These are phyloP conservation scores for Drosophila neonasuta DNA, from an alignment of 2,888 invertebrate species.

Conservation along the genomic window DNA sequence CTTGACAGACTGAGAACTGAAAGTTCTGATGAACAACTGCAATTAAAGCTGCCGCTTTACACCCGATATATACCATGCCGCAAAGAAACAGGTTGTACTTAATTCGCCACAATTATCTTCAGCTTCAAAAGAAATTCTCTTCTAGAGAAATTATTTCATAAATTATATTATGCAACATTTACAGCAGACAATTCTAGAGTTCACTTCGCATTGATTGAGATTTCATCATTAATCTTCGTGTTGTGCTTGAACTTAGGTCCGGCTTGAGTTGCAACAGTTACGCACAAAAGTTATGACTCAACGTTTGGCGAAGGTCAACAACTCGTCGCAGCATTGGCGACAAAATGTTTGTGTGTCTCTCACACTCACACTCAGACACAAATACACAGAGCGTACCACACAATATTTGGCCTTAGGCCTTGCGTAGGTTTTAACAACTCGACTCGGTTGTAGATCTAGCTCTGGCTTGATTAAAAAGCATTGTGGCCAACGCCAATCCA, in stretches of 20 bases:
- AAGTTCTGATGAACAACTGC: conserved; percentile 24
- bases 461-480: conserved; percentile 68
- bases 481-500: conserved; percentile 61
- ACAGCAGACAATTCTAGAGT: not conserved
- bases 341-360: conserved; percentile 42
- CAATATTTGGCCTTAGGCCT: conserved; percentile 68
- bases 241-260: conserved; percentile 37
- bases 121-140: not conserved
- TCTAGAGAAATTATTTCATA: not conserved
- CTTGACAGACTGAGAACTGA: conserved; percentile 19
- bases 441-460: conserved; percentile 26
- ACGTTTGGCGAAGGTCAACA: conserved; percentile 65
- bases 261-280: conserved; percentile 44
- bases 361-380: conserved; percentile 29
- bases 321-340: conserved; percentile 56
- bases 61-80: conserved; percentile 17
- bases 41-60: conserved; percentile 28
- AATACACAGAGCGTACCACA: conserved; percentile 45
- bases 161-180: not conserved
- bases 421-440: conserved; percentile 65
- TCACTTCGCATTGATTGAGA: conserved; percentile 18
- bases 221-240: conserved; percentile 24
- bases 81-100: conserved; percentile 16
- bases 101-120: conserved; percentile 1
- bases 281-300: conserved; percentile 62